Conservation (phyloP, 1,140 invertebrate genomes). For the Pissodes strobi region DNA sequence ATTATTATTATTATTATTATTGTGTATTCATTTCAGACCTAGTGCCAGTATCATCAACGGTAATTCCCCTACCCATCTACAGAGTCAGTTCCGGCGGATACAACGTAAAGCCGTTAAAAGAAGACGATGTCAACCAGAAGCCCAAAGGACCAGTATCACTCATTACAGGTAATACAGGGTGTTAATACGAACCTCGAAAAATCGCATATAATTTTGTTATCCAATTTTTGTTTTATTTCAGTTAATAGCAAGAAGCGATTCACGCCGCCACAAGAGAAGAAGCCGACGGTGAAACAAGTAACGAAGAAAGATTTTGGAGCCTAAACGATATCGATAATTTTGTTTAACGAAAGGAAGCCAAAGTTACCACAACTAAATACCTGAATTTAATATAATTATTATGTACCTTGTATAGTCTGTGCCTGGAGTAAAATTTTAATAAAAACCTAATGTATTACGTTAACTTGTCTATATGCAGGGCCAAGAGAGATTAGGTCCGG, state of each 20-base stretch:
- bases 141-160: slow-evolving; percentile 45
- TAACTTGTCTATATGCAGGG: too few relatives aligned
- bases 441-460: too few relatives aligned
- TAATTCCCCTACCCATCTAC: slow-evolving; percentile 65
- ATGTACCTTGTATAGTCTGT: too few relatives aligned
- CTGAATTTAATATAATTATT: slow-evolving; percentile 22
- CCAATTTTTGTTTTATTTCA: neutral
- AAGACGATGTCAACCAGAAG: slow-evolving; percentile 40
- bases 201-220: neutral
- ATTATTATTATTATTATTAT: too few relatives aligned
- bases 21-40: slow-evolving; percentile 58
- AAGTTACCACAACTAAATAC: slow-evolving; percentile 27
- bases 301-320: neutral
- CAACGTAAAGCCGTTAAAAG: slow-evolving; percentile 39
- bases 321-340: neutral
- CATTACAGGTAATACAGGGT: slow-evolving; percentile 41
- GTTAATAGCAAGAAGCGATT: slow-evolving; percentile 20
- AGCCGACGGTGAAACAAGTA: slow-evolving; percentile 7
- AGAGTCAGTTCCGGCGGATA: slow-evolving; percentile 57
- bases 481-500: too few relatives aligned
- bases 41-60: slow-evolving; percentile 66
- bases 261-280: slow-evolving; percentile 20
- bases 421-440: too few relatives aligned
- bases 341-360: slow-evolving; percentile 23
- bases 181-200: neutral